These are phyloP conservation scores for Conistra vaccinii DNA, from an alignment of 2,888 invertebrate genomes.

Conservation along the genomic window DNA sequence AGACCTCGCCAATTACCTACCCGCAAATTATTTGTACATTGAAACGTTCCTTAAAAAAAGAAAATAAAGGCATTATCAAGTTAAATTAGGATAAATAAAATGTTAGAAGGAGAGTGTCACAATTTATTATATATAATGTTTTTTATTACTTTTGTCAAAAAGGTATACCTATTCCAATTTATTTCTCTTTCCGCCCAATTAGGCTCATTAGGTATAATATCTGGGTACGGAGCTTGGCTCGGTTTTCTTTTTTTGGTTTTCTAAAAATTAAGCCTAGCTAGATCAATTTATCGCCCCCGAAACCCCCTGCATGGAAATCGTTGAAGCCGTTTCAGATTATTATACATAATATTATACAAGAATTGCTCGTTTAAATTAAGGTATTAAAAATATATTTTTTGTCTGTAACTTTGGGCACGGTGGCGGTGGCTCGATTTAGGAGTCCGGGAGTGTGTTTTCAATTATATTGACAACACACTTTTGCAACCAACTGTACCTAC, in stretches of 20 bases:
- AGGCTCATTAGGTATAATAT: background rate
- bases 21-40: background rate
- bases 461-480: background rate
- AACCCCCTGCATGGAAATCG: too few relatives aligned
- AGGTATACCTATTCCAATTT: background rate
- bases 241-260: too few relatives aligned
- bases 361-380: too few relatives aligned
- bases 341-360: too few relatives aligned
- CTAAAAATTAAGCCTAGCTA: too few relatives aligned
- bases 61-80: background rate
- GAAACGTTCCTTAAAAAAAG: background rate
- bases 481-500: background rate
- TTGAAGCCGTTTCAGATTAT: too few relatives aligned
- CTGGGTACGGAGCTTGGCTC: too few relatives aligned
- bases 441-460: too few relatives aligned
- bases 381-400: too few relatives aligned
- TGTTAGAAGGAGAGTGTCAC: conserved; percentile 5
- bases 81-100: conserved; percentile 10
- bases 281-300: too few relatives aligned
- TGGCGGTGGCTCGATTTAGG: too few relatives aligned
- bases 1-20: background rate
- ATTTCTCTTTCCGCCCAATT: background rate
- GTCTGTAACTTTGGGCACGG: too few relatives aligned
- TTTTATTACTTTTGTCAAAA: background rate
- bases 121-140: background rate